Evolutionary conservation across 2,113 vertebrate genomes (phyloP).

Genomic region (Gadus macrocephalus): DNA sequence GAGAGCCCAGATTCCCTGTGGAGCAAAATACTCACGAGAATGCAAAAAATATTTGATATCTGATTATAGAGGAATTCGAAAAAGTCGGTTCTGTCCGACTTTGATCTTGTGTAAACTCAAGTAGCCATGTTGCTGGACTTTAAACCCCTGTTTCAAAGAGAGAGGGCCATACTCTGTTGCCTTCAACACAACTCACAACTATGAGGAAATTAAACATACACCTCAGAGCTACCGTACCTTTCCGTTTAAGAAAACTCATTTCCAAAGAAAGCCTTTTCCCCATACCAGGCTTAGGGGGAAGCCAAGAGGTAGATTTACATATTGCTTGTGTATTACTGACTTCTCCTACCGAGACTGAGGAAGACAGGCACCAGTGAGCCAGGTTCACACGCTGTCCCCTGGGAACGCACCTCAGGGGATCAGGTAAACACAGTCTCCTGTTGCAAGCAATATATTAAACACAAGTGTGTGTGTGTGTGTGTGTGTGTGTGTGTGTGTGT

Average conservation of each 20-base stretch:
- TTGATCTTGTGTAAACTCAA: conserved; percentile 19
- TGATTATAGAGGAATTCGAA: conserved; percentile 37
- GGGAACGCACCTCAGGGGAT: too few species aligned
- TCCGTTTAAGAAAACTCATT: too few species aligned
- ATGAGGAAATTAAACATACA: too few species aligned
- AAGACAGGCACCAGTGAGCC: too few species aligned
- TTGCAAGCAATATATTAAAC: neutral
- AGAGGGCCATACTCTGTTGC: neutral
- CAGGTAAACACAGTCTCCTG: too few species aligned
- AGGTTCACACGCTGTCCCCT: conserved; percentile 9
- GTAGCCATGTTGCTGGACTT: conserved; percentile 17
- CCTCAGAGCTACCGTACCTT: too few species aligned
- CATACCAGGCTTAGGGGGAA: too few species aligned
- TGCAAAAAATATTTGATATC: conserved; percentile 33
- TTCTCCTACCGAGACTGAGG: too few species aligned
- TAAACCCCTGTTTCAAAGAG: conserved; percentile 3
- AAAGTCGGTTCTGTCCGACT: conserved; percentile 12
- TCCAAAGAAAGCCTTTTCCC: too few species aligned
- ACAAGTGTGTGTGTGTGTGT: conserved; percentile 4
- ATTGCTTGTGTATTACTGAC: too few species aligned
- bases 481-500: conserved; percentile 13
- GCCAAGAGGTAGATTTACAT: too few species aligned
- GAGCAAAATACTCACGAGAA: conserved; percentile 33
- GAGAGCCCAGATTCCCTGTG: conserved; percentile 7
- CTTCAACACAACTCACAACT: too few species aligned